Base-by-base conservation (phyloP, 2,113 vertebrate species). In the Ginglymostoma cirratum region DNA sequence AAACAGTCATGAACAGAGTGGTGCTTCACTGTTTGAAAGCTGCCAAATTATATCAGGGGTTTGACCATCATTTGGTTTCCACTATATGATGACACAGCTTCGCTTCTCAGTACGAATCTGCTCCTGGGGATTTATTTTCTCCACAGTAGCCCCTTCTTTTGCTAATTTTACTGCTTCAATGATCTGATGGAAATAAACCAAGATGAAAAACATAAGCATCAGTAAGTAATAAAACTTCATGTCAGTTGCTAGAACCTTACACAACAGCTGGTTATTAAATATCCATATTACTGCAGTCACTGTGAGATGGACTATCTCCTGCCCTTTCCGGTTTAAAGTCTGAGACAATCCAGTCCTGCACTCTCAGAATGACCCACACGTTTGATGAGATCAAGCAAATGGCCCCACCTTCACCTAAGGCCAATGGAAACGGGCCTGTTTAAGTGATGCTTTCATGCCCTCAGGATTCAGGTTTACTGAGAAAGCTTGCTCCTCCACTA, bases 1-100 rank as follows among this genome's bases (percentile, higher is more conserved):
- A 96, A 76, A 78, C 96, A 97, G 96, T 97, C 97, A 97, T 96
- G 67, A 95, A 96, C 94, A 97, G 97, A 96, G 97, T 45, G 95
- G 24, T 48, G 42, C 66, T 95, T 52, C 93, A 45, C 6, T 30
- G 2, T 5, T 45, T 72, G 69, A 95, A 87, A 90, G 48, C 10
- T n/a, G 24, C 17, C 12, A 72, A 30, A 8, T 76, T 45, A 48
- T 30, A 38, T 72, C 94, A 70, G 67, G 69, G 14, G 6, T 34
- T 90, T 90, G 27, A 6, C 5, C 27, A 27, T 34, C 42, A 0
- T 15, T 95, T 65, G 27, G 1, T 52, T 83, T 95, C 67, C 69
- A 8, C 67, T 21, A 38, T 7, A 94, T 69, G 70, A 96, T 61
- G 52, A 87, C 72, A 55, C 96, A 96, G 12, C 45, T 3, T 83